A percentile compares a stretch with the other conserved stretches of the same genome.
Evolutionary conservation across 2,888 invertebrate species (phyloP).

Genomic region (Drosophila tanythrix): DNA sequence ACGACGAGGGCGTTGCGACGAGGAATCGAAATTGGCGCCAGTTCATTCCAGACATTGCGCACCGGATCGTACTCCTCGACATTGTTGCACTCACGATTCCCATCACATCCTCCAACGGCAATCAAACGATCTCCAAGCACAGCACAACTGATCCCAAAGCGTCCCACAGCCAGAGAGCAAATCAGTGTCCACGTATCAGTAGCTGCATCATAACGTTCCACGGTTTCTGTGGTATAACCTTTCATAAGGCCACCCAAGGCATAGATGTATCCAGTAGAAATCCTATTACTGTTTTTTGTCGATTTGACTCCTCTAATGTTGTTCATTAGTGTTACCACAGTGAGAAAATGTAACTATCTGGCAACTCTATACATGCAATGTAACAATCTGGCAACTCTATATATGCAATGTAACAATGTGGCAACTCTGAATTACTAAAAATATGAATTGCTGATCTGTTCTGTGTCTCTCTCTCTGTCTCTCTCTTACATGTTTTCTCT

Average conservation of each 20-base stretch:
- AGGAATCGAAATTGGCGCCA: conserved; percentile 92
- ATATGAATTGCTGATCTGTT: not conserved
- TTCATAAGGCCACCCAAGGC: conserved; percentile 97
- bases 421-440: too few species aligned
- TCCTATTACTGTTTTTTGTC: too few species aligned
- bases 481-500: not conserved
- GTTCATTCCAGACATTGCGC: conserved; percentile 91
- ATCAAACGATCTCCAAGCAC: conserved; percentile 91
- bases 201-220: conserved; percentile 92
- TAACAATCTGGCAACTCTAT: too few species aligned
- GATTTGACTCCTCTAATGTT: too few species aligned
- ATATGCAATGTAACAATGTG: too few species aligned
- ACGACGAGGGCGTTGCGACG: conserved; percentile 95
- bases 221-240: conserved; percentile 92
- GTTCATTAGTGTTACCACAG: too few species aligned
- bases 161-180: conserved; percentile 91
- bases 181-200: conserved; percentile 95
- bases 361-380: too few species aligned
- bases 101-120: conserved; percentile 95
- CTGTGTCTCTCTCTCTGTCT: not conserved
- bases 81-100: conserved; percentile 92
- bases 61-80: conserved; percentile 96
- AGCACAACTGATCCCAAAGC: conserved; percentile 95
- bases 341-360: too few species aligned
- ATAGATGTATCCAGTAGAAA: conserved; percentile 94